Evolutionary conservation across 2,888 invertebrate genomes (phyloP).

Genomic region (Polyommatus iphigenia): DNA sequence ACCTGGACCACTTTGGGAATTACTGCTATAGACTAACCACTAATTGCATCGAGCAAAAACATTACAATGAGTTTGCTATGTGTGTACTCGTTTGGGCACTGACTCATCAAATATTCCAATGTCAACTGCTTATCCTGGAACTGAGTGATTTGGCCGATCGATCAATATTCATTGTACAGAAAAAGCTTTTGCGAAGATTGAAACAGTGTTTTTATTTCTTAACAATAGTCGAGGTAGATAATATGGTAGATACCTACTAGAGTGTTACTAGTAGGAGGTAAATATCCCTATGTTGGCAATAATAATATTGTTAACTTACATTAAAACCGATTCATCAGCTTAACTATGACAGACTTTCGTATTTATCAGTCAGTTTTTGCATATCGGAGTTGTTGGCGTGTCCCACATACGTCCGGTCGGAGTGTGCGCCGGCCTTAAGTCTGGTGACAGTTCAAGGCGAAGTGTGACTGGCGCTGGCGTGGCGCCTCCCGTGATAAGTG

Average conservation of each 20-base stretch:
- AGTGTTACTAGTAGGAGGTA: too few relatives aligned
- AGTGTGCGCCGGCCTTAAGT: slow-evolving; percentile 55
- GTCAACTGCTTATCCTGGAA: slow-evolving; percentile 9
- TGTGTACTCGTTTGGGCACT: slow-evolving; percentile 59
- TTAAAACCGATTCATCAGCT: neutral
- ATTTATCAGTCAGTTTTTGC: slow-evolving; percentile 44
- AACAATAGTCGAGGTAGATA: neutral
- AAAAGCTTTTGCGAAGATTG: neutral
- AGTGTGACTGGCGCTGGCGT: slow-evolving; percentile 46
- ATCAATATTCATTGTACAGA: neutral
- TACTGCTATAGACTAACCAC: slow-evolving; percentile 45
- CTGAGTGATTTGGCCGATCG: neutral
- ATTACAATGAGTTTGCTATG: slow-evolving; percentile 66
- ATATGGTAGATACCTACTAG: too few relatives aligned
- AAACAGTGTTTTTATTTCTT: neutral
- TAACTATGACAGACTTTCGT: neutral
- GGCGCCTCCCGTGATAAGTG: slow-evolving; percentile 37
- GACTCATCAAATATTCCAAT: slow-evolving; percentile 51
- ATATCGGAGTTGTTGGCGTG: slow-evolving; percentile 50
- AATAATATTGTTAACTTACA: too few relatives aligned
- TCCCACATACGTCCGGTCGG: slow-evolving; percentile 61
- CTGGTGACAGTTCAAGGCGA: slow-evolving; percentile 67
- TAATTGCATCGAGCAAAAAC: slow-evolving; percentile 69
- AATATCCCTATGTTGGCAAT: too few relatives aligned
- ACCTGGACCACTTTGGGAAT: too few relatives aligned